Evolutionary conservation across 2,888 invertebrate species (phyloP), one percentile per base, ranked within the genome.

Genomic region (Eristalis pertinax): DNA sequence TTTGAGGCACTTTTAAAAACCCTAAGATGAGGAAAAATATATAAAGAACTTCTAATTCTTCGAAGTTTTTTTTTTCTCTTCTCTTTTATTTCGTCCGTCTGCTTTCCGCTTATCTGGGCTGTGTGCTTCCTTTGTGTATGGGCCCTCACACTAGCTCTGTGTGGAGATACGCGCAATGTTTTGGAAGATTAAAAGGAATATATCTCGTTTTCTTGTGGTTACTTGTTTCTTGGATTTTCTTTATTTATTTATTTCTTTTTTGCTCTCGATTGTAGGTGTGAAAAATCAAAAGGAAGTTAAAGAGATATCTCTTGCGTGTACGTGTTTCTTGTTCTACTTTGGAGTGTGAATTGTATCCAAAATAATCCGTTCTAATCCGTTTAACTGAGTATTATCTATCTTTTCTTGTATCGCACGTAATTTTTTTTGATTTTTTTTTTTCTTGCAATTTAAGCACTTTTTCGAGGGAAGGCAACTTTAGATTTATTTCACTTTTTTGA

Each of bases 1-100:
- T 90, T 90, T 90, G 91, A 90, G 89, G 91, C 90, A 90, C 90
- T 90, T 89, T 83, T 85, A 80, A 79, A 80, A 89, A 89, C 88
- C 89, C 56, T 84, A 88, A 60, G 70, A 78, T 35, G 67, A 77
- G 22, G 58, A 86, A 86, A 76, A 76, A 62, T 58, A 79, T 32
- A 32, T 10, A 41, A 29, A 69, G 62, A 11, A 35, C 41, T 50
- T 41, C 10, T 8, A 29, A 35, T 38, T 74, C 26, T 72, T 74
- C n/a, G 32, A 50, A 64, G 35, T 73, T 60, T 60, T 19, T 62
- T 24, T 15, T 11, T 43, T 62, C 7, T 62, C 76, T 68, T 32
- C 60, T 75, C 62, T n/a, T n/a, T n/a, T n/a, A n/a, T n/a, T n/a
- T n/a, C n/a, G n/a, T n/a, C n/a, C n/a, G n/a, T n/a, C n/a, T n/a